A percentile compares a stretch with the other conserved stretches of the same genome.
Conservation (phyloP, 2,797 vertebrate genomes). For the Microhierax caerulescens region DNA sequence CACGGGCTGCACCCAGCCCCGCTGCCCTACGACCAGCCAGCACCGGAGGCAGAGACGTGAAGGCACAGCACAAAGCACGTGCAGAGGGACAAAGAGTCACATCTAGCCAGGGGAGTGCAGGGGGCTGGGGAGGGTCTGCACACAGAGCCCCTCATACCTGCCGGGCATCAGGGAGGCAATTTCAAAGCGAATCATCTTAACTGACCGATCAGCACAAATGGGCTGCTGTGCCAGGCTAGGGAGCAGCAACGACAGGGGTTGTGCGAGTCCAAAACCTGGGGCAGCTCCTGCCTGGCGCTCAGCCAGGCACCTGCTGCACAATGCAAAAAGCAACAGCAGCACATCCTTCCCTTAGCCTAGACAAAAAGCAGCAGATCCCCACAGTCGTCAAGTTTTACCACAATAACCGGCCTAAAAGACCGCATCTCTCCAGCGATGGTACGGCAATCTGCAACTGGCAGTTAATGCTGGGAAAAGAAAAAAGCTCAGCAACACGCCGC, state of each 20-base stretch:
- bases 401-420: rapidly evolving
- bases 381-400: not conserved
- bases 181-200: not conserved
- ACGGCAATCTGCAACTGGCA: not conserved
- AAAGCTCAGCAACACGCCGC: not conserved
- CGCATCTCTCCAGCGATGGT: not conserved
- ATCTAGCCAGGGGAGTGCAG: rapidly evolving
- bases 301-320: not conserved
- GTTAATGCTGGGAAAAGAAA: not conserved
- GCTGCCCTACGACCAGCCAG: not conserved
- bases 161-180: not conserved
- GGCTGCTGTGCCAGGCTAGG: not conserved
- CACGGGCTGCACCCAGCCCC: not conserved
- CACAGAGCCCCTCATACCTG: not conserved
- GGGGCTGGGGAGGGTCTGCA: not conserved
- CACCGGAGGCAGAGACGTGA: not conserved
- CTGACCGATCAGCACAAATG: not conserved
- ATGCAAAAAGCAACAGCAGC: not conserved
- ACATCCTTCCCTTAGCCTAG: not conserved
- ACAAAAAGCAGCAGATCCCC: not conserved
- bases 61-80: not conserved
- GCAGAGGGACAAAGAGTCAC: not conserved
- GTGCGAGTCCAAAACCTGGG: rapidly evolving
- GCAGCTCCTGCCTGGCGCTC: not conserved
- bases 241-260: not conserved